Conservation (phyloP, 2,888 invertebrate species). For the Dicranocentrus wangi region DNA sequence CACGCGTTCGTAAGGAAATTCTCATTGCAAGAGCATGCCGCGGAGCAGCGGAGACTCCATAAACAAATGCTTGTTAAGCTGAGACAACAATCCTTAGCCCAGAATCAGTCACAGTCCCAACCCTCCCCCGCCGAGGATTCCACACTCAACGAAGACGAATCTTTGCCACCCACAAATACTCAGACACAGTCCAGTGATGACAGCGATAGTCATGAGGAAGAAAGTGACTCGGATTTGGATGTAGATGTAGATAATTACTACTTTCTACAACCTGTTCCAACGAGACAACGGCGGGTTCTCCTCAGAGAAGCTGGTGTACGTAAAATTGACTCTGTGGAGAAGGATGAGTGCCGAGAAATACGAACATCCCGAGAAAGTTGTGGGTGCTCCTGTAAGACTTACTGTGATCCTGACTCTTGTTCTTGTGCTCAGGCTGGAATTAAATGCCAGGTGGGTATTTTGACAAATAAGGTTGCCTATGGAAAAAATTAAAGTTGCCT, state of each 20-base stretch:
- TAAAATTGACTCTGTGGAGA: slow-evolving; percentile 93
- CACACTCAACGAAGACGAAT: slow-evolving; percentile 51
- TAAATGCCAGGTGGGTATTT: slow-evolving; percentile 86
- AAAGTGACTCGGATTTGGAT: slow-evolving; percentile 81
- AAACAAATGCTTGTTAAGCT: slow-evolving; percentile 85
- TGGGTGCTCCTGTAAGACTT: slow-evolving; percentile 92
- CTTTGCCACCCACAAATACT: slow-evolving; percentile 75
- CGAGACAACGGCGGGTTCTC: slow-evolving; percentile 89
- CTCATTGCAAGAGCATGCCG: slow-evolving; percentile 89
- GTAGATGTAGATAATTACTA: slow-evolving; percentile 91
- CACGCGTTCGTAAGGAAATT: slow-evolving; percentile 84
- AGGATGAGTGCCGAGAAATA: slow-evolving; percentile 94
- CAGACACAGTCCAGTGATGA: slow-evolving; percentile 78
- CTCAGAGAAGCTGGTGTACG: slow-evolving; percentile 93
- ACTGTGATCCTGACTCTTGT: slow-evolving; percentile 96
- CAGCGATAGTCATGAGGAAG: slow-evolving; percentile 85
- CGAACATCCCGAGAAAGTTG: slow-evolving; percentile 93
- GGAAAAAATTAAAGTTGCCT: too few relatives aligned
- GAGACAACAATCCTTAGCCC: slow-evolving; percentile 81
- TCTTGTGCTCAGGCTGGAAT: slow-evolving; percentile 95
- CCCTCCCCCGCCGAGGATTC: slow-evolving; percentile 55
- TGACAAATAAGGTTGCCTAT: too few relatives aligned
- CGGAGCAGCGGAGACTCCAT: slow-evolving; percentile 90
- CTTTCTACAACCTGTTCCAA: slow-evolving; percentile 92
- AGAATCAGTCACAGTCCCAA: slow-evolving; percentile 59